Evolutionary conservation across 2,797 vertebrate species (phyloP).

Genomic region (Alca torda): DNA sequence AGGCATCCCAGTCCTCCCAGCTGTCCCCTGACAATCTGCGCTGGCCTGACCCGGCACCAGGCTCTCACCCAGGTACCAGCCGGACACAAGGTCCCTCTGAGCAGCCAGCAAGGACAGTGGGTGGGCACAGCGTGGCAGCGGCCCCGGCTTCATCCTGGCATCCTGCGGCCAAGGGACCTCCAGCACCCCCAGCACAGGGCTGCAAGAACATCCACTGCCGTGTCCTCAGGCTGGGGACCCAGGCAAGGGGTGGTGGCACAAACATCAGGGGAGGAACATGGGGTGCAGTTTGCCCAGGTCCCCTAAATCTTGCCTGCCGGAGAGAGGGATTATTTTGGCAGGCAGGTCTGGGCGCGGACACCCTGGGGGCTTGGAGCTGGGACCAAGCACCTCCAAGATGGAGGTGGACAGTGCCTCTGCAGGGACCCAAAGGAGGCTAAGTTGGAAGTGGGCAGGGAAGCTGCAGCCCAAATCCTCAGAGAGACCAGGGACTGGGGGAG

Average conservation of each 20-base stretch:
- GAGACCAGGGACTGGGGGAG: accelerated
- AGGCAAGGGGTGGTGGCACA: neutral
- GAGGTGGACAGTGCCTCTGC: neutral
- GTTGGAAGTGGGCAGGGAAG: neutral
- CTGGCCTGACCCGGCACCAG: neutral
- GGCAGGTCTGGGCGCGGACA: neutral
- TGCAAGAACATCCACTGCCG: neutral
- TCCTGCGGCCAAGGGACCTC: neutral
- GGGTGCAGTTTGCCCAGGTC: accelerated
- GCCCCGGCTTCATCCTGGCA: neutral
- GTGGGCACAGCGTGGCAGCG: accelerated
- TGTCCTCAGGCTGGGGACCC: neutral
- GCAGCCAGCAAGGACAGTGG: neutral
- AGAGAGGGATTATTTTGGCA: neutral
- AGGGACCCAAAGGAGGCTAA: neutral
- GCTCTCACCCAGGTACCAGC: neutral
- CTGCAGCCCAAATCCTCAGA: accelerated
- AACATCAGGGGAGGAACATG: neutral
- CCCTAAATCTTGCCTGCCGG: accelerated
- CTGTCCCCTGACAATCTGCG: slow-evolving; percentile 38
- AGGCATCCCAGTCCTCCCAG: slow-evolving; percentile 45
- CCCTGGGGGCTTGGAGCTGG: accelerated
- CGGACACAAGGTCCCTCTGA: accelerated
- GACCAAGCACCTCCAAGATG: no score
- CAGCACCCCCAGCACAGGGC: neutral